phyloP scores from a whole-genome alignment of 2,888 invertebrate species.

The Lingula anatina region DNA sequence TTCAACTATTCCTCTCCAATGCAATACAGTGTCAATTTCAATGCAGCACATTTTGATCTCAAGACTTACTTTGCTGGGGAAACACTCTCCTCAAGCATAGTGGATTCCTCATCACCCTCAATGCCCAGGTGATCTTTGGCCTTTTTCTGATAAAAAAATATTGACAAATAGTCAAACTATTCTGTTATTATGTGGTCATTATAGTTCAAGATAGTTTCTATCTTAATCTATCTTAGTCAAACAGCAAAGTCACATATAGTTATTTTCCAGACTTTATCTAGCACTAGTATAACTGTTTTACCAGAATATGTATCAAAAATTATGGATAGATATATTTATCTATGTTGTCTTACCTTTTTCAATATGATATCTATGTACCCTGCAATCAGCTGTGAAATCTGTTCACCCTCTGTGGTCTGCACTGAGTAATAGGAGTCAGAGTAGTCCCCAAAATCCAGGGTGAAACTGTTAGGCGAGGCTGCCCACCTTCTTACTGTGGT shows the following conservation, averaged over 20 bases:
- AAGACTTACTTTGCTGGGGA: constrained; percentile 81
- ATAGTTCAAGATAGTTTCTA: too few species aligned
- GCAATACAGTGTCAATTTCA: too few species aligned
- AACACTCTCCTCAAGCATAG: constrained; percentile 96
- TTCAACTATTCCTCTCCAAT: too few species aligned
- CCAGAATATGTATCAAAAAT: too few species aligned
- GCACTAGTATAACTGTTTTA: too few species aligned
- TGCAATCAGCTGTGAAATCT: constrained; percentile 94
- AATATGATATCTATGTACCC: constrained; percentile 99
- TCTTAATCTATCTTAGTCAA: too few species aligned
- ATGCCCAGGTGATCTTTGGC: constrained; percentile 96
- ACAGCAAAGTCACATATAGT: too few species aligned
- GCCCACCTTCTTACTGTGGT: constrained; percentile 97
- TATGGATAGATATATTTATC: too few species aligned
- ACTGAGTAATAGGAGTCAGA: constrained; percentile 99
- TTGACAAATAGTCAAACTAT: too few species aligned
- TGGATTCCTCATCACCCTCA: constrained; percentile 96
- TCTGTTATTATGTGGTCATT: too few species aligned
- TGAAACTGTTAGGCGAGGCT: constrained; percentile 97
- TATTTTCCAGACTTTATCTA: too few species aligned
- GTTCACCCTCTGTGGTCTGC: constrained; percentile 97
- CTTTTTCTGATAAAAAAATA: constrained; percentile 63
- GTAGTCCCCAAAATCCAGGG: constrained; percentile 98
- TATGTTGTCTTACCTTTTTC: constrained; percentile 66
- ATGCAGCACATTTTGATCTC: too few species aligned